Percentiles rank a stretch among this genome's conserved stretches.
These are phyloP conservation scores for Scomber colias DNA, from an alignment of 2,113 vertebrate genomes.

Conservation along the genomic window DNA sequence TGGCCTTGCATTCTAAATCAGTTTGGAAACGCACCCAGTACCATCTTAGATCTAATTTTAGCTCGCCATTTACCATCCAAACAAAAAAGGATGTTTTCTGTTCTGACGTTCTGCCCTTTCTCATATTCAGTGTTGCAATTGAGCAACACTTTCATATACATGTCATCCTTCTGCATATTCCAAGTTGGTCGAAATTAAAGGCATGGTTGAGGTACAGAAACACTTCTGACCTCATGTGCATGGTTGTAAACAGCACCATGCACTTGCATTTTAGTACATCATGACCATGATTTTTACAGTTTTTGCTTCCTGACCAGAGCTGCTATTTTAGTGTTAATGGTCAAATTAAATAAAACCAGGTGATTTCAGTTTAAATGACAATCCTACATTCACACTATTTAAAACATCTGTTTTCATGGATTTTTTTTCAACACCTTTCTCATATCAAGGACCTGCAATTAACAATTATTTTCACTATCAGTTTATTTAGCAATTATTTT, in stretches of 20 bases:
- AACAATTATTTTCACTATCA: too few species aligned
- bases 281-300: neutral
- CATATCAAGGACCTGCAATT: neutral
- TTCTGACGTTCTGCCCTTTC: too few species aligned
- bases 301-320: too few species aligned
- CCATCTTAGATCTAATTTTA: conserved; percentile 58
- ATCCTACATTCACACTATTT: neutral
- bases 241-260: neutral
- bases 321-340: too few species aligned
- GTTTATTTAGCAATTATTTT: neutral
- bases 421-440: too few species aligned
- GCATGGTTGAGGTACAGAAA: neutral
- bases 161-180: neutral
- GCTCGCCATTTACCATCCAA: conserved; percentile 45
- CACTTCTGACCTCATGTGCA: neutral
- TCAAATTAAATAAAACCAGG: neutral
- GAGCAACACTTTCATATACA: conserved; percentile 15
- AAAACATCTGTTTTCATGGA: too few species aligned
- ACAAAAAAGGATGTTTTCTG: conserved; percentile 12
- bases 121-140: conserved; percentile 32
- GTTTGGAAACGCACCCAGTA: conserved; percentile 40
- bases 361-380: neutral
- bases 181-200: too few species aligned
- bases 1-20: conserved; percentile 52
- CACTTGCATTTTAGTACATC: neutral